Evolutionary conservation across 2,888 invertebrate genomes (phyloP).

Genomic region (Monochamus alternatus): DNA sequence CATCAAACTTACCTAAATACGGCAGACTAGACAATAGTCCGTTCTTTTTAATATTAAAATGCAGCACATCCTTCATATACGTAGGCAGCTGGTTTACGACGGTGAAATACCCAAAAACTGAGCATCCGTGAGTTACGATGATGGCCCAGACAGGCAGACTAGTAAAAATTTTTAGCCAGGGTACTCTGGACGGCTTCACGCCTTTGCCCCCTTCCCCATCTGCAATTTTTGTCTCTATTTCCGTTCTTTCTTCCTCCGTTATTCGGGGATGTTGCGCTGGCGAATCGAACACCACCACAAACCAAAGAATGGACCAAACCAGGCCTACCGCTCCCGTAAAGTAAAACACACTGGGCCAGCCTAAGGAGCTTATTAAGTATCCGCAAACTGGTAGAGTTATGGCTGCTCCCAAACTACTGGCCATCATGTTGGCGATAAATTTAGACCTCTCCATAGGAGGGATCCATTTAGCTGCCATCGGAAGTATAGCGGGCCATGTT

Average conservation of each 20-base stretch:
- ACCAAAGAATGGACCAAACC: conserved; percentile 88
- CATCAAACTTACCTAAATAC: conserved; percentile 78
- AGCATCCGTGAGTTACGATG: conserved; percentile 85
- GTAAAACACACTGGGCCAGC: conserved; percentile 94
- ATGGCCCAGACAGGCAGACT: conserved; percentile 90
- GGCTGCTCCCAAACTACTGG: conserved; percentile 93
- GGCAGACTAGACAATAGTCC: conserved; percentile 89
- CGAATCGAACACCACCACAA: conserved; percentile 85
- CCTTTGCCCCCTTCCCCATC: conserved; percentile 62
- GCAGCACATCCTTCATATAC: conserved; percentile 86
- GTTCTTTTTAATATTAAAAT: conserved; percentile 88
- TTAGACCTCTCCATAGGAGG: conserved; percentile 95
- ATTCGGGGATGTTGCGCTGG: conserved; percentile 90
- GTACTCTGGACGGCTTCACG: conserved; percentile 75
- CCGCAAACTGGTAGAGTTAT: conserved; percentile 92
- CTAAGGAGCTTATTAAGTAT: conserved; percentile 83
- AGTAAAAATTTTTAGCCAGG: conserved; percentile 81
- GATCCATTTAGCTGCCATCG: conserved; percentile 95
- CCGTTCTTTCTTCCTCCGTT: conserved; percentile 77
- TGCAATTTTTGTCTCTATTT: conserved; percentile 81
- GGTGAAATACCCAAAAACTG: conserved; percentile 91
- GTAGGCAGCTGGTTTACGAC: conserved; percentile 91
- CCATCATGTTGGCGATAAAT: conserved; percentile 95
- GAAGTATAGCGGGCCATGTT: conserved; percentile 95
- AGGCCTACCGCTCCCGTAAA: conserved; percentile 84